Conservation (phyloP, 2,113 vertebrate genomes). For the Ploceus nigricollis region DNA sequence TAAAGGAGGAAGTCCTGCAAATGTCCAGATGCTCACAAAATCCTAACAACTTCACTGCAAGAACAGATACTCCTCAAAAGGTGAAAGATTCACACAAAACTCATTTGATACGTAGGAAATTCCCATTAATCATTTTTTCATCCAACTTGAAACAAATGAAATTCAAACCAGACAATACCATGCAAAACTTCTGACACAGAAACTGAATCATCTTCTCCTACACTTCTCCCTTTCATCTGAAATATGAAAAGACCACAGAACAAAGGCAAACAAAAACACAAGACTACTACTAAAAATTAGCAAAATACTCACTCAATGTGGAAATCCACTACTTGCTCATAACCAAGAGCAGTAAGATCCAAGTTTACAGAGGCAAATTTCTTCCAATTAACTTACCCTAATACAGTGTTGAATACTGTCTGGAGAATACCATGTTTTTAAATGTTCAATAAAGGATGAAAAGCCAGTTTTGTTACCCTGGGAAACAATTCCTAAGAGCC, state of each 20-base stretch:
- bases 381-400: neutral
- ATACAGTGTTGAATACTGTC: neutral
- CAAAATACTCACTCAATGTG: neutral
- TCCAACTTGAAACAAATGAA: neutral
- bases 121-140: neutral
- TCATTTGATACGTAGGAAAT: neutral
- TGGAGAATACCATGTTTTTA: neutral
- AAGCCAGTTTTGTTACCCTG: neutral
- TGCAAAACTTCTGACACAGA: neutral
- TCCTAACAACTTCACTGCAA: neutral
- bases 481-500: neutral
- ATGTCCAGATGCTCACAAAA: neutral
- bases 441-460: neutral
- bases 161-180: neutral
- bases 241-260: neutral
- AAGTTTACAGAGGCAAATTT: neutral
- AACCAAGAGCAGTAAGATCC: neutral
- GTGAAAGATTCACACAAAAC: neutral
- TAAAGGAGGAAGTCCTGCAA: neutral
- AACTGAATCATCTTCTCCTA: neutral
- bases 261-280: neutral
- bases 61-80: neutral
- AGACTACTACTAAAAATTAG: neutral
- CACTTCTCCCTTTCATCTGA: neutral
- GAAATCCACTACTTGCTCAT: neutral